Evolutionary conservation across 2,888 invertebrate genomes (phyloP).

Genomic region (Pantelozetes paolii): DNA sequence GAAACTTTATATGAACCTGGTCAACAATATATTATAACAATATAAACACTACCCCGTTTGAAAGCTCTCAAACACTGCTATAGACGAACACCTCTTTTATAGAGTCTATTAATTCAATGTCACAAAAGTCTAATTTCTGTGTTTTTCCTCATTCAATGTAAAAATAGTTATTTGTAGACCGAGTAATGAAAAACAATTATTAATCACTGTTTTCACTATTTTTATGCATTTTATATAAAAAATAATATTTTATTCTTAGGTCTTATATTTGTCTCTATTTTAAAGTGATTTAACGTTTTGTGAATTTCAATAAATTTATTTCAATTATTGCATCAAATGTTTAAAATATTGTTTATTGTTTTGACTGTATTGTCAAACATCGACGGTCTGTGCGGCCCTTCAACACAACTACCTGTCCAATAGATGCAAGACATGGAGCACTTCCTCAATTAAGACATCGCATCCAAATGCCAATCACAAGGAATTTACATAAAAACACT

Average conservation of each 20-base stretch:
- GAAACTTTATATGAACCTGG: no score
- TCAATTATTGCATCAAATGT: not conserved
- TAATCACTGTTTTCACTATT: not conserved
- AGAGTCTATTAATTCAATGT: not conserved
- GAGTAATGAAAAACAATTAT: not conserved
- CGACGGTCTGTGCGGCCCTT: not conserved
- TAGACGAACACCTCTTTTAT: no score
- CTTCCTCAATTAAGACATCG: conserved; percentile 16
- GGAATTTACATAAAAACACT: conserved; percentile 12
- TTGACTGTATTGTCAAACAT: not conserved
- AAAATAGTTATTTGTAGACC: not conserved
- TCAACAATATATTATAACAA: no score
- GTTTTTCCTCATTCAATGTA: not conserved
- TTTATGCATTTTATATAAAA: no score
- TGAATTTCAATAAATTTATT: not conserved
- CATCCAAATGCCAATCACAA: conserved; percentile 11
- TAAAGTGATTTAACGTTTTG: not conserved
- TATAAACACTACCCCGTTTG: no score
- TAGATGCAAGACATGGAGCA: not conserved
- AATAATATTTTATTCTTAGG: no score
- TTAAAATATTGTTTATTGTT: not conserved
- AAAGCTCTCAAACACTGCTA: no score
- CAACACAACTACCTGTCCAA: not conserved
- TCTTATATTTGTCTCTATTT: no score
- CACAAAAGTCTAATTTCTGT: not conserved